Percentiles rank a stretch among this genome's conserved stretches.
Evolutionary conservation across 2,113 vertebrate genomes (phyloP).

Genomic region (Lathamus discolor): DNA sequence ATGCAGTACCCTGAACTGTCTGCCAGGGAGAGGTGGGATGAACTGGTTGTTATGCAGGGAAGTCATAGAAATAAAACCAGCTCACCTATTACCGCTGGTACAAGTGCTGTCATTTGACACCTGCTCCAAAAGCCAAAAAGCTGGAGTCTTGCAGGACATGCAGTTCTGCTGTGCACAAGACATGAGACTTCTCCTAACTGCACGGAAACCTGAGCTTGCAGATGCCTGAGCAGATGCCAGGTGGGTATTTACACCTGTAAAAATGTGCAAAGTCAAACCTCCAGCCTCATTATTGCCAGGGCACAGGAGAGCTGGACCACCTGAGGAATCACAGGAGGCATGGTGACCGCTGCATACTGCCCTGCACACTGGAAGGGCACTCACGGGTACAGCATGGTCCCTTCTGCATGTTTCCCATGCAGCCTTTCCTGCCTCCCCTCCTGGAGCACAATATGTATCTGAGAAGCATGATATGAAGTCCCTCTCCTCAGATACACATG

Average conservation of each 20-base stretch:
- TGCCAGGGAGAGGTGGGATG: neutral
- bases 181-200: rapidly evolving
- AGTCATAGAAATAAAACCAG: neutral
- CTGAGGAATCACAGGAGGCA: neutral
- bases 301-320: neutral
- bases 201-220: neutral
- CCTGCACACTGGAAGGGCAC: neutral
- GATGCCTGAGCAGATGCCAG: neutral
- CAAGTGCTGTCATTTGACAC: neutral
- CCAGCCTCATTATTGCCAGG: neutral
- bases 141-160: neutral
- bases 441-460: neutral
- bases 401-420: neutral
- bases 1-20: neutral
- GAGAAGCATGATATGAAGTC: neutral
- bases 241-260: neutral
- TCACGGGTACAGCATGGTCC: rapidly evolving
- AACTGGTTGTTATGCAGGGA: neutral
- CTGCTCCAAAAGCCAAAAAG: neutral
- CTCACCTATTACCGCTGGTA: neutral
- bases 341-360: neutral
- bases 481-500: neutral
- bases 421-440: neutral
- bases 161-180: neutral
- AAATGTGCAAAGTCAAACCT: rapidly evolving